A percentile compares a stretch with the other conserved stretches of the same genome.
phyloP scores from a whole-genome alignment of 1,140 invertebrate species.

The Sminthurides bifidus region DNA sequence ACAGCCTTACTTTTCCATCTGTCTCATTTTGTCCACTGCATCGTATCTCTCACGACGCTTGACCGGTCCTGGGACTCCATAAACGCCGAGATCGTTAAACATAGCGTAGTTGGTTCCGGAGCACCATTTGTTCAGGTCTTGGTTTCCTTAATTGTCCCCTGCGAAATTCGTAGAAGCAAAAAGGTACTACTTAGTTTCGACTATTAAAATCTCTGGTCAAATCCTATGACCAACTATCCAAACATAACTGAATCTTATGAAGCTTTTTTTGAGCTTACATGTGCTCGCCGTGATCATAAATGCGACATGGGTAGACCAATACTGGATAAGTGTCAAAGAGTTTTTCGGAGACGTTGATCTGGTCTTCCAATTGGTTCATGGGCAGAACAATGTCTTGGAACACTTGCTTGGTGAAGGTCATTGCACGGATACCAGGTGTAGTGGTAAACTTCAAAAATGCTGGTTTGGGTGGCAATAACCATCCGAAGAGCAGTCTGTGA shows the following conservation, averaged over 20 bases:
- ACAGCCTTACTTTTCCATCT: constrained; percentile 42
- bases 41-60: constrained; percentile 41
- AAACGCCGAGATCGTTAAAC: constrained; percentile 40
- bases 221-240: neutral
- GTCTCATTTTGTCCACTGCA: constrained; percentile 42
- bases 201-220: neutral
- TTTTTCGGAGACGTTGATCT: constrained; percentile 41
- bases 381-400: constrained; percentile 48
- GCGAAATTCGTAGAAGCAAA: neutral
- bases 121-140: constrained; percentile 38
- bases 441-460: constrained; percentile 45
- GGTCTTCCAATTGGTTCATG: constrained; percentile 42
- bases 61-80: constrained; percentile 46
- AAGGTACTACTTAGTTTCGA: too few species aligned
- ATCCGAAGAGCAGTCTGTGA: constrained; percentile 34
- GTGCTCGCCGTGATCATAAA: constrained; percentile 42
- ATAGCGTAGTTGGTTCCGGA: constrained; percentile 40
- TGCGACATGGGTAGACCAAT: constrained; percentile 45
- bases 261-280: constrained; percentile 13
- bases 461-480: constrained; percentile 42
- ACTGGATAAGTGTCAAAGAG: constrained; percentile 45
- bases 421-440: constrained; percentile 43
- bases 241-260: neutral
- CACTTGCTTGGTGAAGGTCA: constrained; percentile 46
- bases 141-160: constrained; percentile 41